Conservation (phyloP, 2,113 vertebrate species). For the Lampris megalopsis region DNA sequence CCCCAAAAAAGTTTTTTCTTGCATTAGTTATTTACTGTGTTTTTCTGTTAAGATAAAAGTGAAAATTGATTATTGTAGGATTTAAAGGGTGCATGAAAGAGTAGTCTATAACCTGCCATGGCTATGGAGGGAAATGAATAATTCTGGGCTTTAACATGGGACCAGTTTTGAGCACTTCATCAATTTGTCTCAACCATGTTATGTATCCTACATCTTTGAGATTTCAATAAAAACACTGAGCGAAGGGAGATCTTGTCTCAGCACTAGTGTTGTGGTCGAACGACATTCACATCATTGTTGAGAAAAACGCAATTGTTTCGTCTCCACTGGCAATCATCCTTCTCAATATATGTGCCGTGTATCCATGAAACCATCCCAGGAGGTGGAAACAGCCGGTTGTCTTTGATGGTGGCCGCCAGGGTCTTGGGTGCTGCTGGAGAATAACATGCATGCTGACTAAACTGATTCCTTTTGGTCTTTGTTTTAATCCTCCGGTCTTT, state of each 20-base stretch:
- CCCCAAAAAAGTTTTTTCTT: no score
- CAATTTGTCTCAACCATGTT: no score
- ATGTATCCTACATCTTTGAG: no score
- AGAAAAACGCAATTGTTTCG: neutral
- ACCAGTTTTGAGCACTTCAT: no score
- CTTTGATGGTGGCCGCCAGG: slow-evolving; percentile 13
- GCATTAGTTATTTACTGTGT: no score
- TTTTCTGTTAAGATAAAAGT: neutral
- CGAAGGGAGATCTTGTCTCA: no score
- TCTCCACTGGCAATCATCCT: neutral
- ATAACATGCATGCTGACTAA: slow-evolving; percentile 66
- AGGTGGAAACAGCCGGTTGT: slow-evolving; percentile 13
- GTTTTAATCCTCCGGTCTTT: neutral
- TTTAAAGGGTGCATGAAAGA: neutral
- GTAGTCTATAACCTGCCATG: neutral
- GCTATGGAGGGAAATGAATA: neutral
- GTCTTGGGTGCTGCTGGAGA: slow-evolving; percentile 45
- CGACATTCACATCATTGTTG: neutral
- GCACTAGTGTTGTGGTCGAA: neutral
- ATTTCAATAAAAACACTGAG: no score
- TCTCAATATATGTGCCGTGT: neutral
- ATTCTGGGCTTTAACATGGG: no score
- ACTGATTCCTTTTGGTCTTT: slow-evolving; percentile 22
- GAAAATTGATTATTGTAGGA: neutral
- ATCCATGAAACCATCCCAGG: slow-evolving; percentile 58